Evolutionary conservation across 2,113 vertebrate genomes (phyloP).

Genomic region (Cynocephalus volans): DNA sequence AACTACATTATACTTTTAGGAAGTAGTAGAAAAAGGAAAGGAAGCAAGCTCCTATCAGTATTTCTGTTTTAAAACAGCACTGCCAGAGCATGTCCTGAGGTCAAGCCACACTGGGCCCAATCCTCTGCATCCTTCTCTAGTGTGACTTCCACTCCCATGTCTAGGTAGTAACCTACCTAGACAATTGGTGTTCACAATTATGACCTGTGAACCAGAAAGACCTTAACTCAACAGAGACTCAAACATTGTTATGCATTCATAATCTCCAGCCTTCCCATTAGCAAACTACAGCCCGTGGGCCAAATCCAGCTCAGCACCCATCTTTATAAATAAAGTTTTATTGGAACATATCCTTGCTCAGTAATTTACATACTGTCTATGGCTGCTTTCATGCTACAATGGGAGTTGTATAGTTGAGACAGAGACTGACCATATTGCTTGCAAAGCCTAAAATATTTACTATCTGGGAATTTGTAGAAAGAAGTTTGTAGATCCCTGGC

Average conservation of each 20-base stretch:
- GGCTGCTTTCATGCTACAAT: neutral
- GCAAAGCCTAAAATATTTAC: conserved; percentile 28
- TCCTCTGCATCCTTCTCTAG: neutral
- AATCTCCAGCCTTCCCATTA: neutral
- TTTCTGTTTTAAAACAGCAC: conserved; percentile 36
- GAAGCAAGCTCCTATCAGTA: neutral
- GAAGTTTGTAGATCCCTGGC: neutral
- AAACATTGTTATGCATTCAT: neutral
- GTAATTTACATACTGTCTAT: neutral
- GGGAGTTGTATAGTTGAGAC: neutral
- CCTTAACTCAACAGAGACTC: neutral
- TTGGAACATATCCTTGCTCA: neutral
- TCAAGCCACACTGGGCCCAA: neutral
- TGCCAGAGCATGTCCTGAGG: neutral
- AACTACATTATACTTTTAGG: conserved; percentile 13
- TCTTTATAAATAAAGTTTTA: conserved; percentile 57
- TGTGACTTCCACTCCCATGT: neutral
- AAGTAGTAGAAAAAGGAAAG: conserved; percentile 40
- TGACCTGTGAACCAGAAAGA: neutral
- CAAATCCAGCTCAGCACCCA: neutral
- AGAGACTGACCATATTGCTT: neutral
- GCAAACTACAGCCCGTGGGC: neutral
- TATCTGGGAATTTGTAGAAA: neutral
- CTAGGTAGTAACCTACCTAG: conserved; percentile 3
- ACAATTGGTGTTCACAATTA: neutral